phyloP scores from a whole-genome alignment of 1,140 invertebrate genomes.

The Drosophila santomea region DNA sequence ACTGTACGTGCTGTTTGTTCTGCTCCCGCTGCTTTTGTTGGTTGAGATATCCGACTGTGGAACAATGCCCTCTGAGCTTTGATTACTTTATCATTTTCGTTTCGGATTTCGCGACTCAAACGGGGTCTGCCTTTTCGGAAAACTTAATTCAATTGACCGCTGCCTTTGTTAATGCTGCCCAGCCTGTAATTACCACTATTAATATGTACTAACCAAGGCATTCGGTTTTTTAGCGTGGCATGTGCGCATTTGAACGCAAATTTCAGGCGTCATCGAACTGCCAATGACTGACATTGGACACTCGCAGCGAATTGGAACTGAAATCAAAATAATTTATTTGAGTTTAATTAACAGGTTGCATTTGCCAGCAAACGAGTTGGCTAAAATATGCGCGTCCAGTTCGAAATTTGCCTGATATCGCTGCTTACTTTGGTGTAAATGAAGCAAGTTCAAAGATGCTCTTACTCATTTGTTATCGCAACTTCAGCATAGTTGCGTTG shows the following conservation, averaged over 20 bases:
- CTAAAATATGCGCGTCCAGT: slow-evolving; percentile 3
- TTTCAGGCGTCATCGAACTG: slow-evolving; percentile 9
- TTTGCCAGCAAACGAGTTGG: slow-evolving; percentile 19
- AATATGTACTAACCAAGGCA: slow-evolving; percentile 10
- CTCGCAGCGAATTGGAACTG: background rate
- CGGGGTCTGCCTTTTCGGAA: slow-evolving; percentile 2
- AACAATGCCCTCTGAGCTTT: slow-evolving; percentile 30
- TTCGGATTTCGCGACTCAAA: background rate
- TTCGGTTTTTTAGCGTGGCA: background rate
- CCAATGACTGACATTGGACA: background rate
- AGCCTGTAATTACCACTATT: slow-evolving; percentile 49
- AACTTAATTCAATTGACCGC: slow-evolving; percentile 48
- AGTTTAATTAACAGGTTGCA: slow-evolving; percentile 12
- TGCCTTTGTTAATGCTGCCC: slow-evolving; percentile 15
- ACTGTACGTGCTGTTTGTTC: slow-evolving; percentile 14
- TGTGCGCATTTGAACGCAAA: background rate
- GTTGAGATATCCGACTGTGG: background rate
- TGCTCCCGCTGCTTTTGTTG: slow-evolving; percentile 6
- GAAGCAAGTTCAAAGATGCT: slow-evolving; percentile 28
- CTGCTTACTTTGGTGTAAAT: slow-evolving; percentile 6
- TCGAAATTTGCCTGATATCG: slow-evolving; percentile 15
- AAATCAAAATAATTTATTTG: slow-evolving; percentile 1
- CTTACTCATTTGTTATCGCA: slow-evolving; percentile 39
- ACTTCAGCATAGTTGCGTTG: slow-evolving; percentile 37
- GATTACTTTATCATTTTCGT: slow-evolving; percentile 13